phyloP scores from a whole-genome alignment of 2,113 vertebrate species.

The Xenopus tropicalis region DNA sequence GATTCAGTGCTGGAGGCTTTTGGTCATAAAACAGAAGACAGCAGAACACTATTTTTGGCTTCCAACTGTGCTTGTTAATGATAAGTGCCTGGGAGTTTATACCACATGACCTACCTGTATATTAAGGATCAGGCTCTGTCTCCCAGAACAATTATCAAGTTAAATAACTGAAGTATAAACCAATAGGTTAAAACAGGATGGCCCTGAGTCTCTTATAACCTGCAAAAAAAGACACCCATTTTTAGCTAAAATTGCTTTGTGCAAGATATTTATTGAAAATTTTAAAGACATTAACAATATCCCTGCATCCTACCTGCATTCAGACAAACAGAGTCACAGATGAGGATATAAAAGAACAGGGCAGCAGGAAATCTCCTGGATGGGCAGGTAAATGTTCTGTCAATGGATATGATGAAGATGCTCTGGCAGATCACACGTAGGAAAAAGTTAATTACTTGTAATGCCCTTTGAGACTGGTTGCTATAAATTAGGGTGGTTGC shows the following conservation, averaged over 20 bases:
- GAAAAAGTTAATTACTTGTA: constrained; percentile 37
- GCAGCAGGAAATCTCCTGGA: constrained; percentile 23
- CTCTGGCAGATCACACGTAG: constrained; percentile 17
- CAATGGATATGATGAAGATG: constrained; percentile 26
- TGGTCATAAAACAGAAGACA: too few relatives aligned
- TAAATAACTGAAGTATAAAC: too few relatives aligned
- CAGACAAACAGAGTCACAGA: constrained; percentile 11
- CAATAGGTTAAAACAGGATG: too few relatives aligned
- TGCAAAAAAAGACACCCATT: not conserved
- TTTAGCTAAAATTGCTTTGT: not conserved
- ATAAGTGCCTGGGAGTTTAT: too few relatives aligned
- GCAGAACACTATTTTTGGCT: too few relatives aligned
- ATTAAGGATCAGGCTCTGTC: too few relatives aligned
- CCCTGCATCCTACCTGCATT: not conserved
- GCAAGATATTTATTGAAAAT: not conserved
- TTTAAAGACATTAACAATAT: constrained; percentile 13
- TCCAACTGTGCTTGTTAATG: too few relatives aligned
- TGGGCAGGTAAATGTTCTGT: constrained; percentile 33
- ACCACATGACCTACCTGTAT: too few relatives aligned
- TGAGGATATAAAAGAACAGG: constrained; percentile 15
- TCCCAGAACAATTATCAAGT: too few relatives aligned
- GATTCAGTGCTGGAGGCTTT: too few relatives aligned
- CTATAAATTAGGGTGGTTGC: too few relatives aligned
- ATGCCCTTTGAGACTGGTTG: constrained; percentile 26
- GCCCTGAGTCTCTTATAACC: too few relatives aligned